Percentiles rank a stretch among this genome's conserved stretches.
Conservation (phyloP, 1,140 invertebrate genomes). For the Drosophila kanapiae region DNA sequence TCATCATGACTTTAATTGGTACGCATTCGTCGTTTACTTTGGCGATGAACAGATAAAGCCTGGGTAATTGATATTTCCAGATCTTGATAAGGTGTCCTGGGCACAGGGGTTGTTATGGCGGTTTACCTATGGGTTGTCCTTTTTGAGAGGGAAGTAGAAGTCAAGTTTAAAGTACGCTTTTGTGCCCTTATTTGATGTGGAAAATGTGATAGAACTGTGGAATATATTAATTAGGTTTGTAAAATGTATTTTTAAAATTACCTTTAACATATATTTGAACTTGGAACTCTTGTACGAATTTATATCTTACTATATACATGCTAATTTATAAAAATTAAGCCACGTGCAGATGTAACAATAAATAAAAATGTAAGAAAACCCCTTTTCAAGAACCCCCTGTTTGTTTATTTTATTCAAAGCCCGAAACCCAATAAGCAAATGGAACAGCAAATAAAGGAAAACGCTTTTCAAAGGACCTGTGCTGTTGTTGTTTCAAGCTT, state of each 20-base stretch:
- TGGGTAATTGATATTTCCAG: slow-evolving; percentile 52
- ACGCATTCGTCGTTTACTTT: slow-evolving; percentile 47
- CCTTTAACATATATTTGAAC: too few species aligned
- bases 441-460: slow-evolving; percentile 10
- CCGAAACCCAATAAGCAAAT: slow-evolving; percentile 10
- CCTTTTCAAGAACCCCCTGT: neutral
- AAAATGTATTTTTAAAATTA: too few species aligned
- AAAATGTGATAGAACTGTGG: neutral
- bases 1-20: slow-evolving; percentile 51
- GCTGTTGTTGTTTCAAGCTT: slow-evolving; percentile 4
- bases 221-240: too few species aligned
- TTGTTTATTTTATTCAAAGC: neutral
- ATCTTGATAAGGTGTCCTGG: slow-evolving; percentile 40
- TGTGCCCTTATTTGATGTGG: neutral
- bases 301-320: neutral
- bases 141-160: neutral
- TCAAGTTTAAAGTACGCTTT: neutral
- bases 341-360: neutral
- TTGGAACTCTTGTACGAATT: too few species aligned
- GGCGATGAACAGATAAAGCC: slow-evolving; percentile 50
- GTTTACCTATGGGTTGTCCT: neutral
- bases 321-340: neutral
- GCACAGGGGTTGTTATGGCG: slow-evolving; percentile 23
- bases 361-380: neutral
- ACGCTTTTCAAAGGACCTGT: slow-evolving; percentile 8